Evolutionary conservation across 2,888 invertebrate genomes (phyloP), one percentile per base, ranked within the genome.

Genomic region (Alsophila aescularia): DNA sequence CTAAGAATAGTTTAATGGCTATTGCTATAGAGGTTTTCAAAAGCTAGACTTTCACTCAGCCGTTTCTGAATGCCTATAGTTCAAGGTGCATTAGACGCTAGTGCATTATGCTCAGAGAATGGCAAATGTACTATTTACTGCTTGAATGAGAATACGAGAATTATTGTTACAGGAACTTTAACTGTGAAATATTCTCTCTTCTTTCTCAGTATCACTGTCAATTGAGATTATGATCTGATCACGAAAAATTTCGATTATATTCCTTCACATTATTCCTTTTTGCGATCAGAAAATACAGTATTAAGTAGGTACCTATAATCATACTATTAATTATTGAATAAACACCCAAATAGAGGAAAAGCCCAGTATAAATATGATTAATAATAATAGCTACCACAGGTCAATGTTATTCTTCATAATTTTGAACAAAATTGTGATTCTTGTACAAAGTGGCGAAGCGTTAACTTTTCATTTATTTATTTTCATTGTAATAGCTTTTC

Each of bases 21-120:
- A 29, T 50, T 51, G 39, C 47, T 36, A 48, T 58, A 44, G 39
- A 44, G 27, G 45, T 43, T 59, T 57, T 64, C 54, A 61, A 61
- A 64, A 40, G 51, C 52, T 52, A 52, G 36, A 64, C 67, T 68
- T 66, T 64, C 66, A 66, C 66, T 53, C 18, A 31, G 47, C 52
- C 47, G 54, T 44, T 48, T 39, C 52, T 47, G 44, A 59, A 52
- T 61, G 49, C 45, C 50, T 61, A 57, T 56, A 61, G 62, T 57
- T 67, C 67, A 64, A 64, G 62, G 62, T 64, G 59, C 54, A 60
- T 50, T 55, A 49, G 43, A 21, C 39, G 29, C 36, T 37, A 31
- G 42, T 50, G 49, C 41, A 55, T 40, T 55, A 49, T 44, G 18
- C 32, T 37, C n/a, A 18, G 42, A 42, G 50, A 50, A 51, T 51